Evolutionary conservation across 2,797 vertebrate genomes (phyloP).

Genomic region (Trichosurus vulpecula): DNA sequence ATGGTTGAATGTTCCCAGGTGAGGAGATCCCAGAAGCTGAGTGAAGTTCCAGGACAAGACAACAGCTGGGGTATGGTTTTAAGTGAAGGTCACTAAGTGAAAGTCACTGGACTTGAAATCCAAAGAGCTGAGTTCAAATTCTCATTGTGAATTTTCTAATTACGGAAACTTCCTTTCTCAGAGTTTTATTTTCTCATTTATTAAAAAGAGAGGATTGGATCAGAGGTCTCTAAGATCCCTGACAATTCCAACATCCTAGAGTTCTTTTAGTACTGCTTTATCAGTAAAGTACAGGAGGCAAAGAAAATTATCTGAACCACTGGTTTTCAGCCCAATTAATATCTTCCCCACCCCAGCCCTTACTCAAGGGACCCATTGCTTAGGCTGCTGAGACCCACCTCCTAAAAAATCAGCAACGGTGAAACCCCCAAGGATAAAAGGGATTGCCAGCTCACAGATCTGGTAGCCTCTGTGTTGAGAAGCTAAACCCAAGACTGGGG

Average conservation of each 20-base stretch:
- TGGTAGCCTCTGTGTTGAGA: not conserved
- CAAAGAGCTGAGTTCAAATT: not conserved
- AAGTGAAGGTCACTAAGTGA: not conserved
- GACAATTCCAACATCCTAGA: not conserved
- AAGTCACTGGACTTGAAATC: not conserved
- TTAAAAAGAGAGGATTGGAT: not conserved
- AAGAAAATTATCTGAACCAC: not conserved
- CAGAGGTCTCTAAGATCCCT: not conserved
- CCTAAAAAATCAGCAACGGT: not conserved
- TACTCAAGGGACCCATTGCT: not conserved
- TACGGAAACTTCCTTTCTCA: not conserved
- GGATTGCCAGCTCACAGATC: not conserved
- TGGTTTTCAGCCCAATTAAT: not conserved
- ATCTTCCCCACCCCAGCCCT: not conserved
- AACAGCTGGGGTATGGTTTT: not conserved
- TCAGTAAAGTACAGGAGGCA: not conserved
- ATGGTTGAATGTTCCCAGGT: not conserved
- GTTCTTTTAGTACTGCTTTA: not conserved
- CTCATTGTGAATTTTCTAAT: not conserved
- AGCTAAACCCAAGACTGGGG: not conserved
- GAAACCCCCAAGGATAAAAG: not conserved
- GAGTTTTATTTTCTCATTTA: not conserved
- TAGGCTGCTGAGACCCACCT: not conserved
- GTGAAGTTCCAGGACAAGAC: not conserved
- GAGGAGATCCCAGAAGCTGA: not conserved